Conservation (phyloP, 2,888 invertebrate genomes). For the Molanna angustata region DNA sequence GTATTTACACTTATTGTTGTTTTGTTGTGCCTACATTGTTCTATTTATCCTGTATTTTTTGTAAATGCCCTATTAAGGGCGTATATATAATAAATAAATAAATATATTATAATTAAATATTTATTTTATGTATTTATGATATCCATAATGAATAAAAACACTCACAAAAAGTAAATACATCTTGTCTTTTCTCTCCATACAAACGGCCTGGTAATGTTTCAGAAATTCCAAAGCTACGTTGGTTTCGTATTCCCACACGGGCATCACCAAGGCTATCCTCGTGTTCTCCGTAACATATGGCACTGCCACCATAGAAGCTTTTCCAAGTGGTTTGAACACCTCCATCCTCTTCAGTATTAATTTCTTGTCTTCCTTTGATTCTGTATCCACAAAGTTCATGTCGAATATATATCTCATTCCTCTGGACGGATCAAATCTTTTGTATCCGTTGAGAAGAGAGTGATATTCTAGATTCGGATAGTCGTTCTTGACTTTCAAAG, state of each 20-base stretch:
- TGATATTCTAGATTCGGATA: slow-evolving; percentile 53
- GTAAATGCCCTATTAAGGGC: no score
- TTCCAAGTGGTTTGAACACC: slow-evolving; percentile 79
- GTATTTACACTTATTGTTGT: no score
- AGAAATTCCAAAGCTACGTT: slow-evolving; percentile 65
- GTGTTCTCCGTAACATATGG: slow-evolving; percentile 96
- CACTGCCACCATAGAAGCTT: slow-evolving; percentile 84
- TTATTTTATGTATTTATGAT: no score
- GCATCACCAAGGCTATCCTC: slow-evolving; percentile 73
- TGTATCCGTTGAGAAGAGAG: slow-evolving; percentile 67
- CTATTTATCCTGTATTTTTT: no score
- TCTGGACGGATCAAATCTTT: slow-evolving; percentile 75
- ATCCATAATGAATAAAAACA: background rate
- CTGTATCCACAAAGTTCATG: slow-evolving; percentile 48
- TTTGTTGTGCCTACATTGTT: no score
- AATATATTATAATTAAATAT: no score
- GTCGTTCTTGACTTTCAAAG: slow-evolving; percentile 51
- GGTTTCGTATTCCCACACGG: slow-evolving; percentile 48
- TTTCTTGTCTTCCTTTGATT: slow-evolving; percentile 1
- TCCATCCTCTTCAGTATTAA: slow-evolving; percentile 59
- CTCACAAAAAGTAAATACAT: slow-evolving; percentile 69
- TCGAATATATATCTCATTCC: slow-evolving; percentile 86
- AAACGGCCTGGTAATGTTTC: slow-evolving; percentile 66
- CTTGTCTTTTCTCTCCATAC: slow-evolving; percentile 75
- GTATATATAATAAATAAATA: no score